Percentiles rank a stretch among this genome's conserved stretches.
These are phyloP conservation scores for Luperina testacea DNA, from an alignment of 2,888 invertebrate species.

Conservation along the genomic window DNA sequence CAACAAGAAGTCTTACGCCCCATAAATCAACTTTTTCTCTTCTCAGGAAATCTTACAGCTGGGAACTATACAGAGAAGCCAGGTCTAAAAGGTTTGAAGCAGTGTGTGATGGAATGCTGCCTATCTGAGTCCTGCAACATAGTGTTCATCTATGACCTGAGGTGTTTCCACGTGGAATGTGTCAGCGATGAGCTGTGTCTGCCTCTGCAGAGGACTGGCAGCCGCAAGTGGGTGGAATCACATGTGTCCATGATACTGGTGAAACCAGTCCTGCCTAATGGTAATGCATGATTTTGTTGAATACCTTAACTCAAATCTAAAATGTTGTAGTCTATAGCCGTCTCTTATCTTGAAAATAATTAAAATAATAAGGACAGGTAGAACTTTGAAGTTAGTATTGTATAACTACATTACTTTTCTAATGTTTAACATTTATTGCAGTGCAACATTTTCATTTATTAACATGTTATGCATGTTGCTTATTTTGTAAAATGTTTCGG, in stretches of 20 bases:
- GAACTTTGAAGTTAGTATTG: neutral
- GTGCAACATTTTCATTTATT: neutral
- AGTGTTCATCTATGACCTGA: slow-evolving; percentile 93
- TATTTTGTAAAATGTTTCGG: neutral
- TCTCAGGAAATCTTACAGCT: slow-evolving; percentile 73
- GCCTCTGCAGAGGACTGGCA: slow-evolving; percentile 90
- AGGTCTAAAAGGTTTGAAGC: slow-evolving; percentile 88
- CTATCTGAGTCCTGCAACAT: slow-evolving; percentile 93
- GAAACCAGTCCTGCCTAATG: slow-evolving; percentile 91
- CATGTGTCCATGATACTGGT: slow-evolving; percentile 94
- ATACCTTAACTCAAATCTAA: neutral
- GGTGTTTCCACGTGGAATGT: slow-evolving; percentile 95
- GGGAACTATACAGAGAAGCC: slow-evolving; percentile 91
- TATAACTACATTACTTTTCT: neutral
- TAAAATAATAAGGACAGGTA: slow-evolving; percentile 3
- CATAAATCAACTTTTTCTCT: too few relatives aligned
- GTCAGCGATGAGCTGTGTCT: slow-evolving; percentile 92
- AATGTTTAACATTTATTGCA: neutral
- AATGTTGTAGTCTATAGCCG: neutral
- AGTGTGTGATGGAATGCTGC: slow-evolving; percentile 93
- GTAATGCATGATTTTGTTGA: slow-evolving; percentile 68
- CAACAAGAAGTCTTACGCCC: too few relatives aligned
- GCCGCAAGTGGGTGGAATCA: slow-evolving; percentile 90
- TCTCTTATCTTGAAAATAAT: neutral
- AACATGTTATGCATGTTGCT: neutral